Conservation (phyloP, 2,113 vertebrate species). For the Plecturocebus donacophilus region DNA sequence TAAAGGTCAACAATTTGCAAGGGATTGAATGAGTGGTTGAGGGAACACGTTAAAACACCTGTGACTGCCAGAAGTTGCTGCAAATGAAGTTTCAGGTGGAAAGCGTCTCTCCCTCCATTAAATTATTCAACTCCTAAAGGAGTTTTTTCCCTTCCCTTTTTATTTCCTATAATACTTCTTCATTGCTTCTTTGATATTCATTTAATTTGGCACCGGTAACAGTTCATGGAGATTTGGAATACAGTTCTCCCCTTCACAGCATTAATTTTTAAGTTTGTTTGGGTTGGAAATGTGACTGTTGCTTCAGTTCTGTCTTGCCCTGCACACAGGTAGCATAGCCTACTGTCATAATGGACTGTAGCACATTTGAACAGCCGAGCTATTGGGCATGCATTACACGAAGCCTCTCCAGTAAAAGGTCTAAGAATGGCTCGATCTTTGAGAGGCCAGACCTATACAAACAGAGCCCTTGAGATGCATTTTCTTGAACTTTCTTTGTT, state of each 20-base stretch:
- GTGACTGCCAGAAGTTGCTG: not conserved
- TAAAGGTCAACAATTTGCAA: not conserved
- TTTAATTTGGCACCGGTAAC: not conserved
- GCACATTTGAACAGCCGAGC: slow-evolving; percentile 68
- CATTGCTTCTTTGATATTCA: not conserved
- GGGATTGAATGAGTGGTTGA: not conserved
- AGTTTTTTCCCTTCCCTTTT: not conserved
- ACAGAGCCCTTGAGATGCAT: slow-evolving; percentile 81
- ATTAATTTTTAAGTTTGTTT: slow-evolving; percentile 63
- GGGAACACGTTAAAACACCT: not conserved
- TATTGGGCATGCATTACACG: slow-evolving; percentile 82
- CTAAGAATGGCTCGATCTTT: slow-evolving; percentile 2
- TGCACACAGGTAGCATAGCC: slow-evolving; percentile 12
- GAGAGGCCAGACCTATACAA: slow-evolving; percentile 77
- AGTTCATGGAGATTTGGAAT: not conserved
- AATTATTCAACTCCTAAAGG: not conserved
- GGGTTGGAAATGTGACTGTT: slow-evolving; percentile 48
- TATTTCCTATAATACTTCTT: not conserved
- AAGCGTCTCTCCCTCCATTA: not conserved
- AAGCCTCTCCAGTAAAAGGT: slow-evolving; percentile 74
- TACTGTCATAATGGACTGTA: slow-evolving; percentile 59
- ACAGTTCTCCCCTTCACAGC: not conserved
- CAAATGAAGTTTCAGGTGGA: not conserved
- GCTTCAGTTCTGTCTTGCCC: slow-evolving; percentile 62
- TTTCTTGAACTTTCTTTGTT: slow-evolving; percentile 76